A percentile compares a stretch with the other conserved stretches of the same genome.
Conservation (phyloP, 1,140 invertebrate species). For the Medauroidea extradentata region DNA sequence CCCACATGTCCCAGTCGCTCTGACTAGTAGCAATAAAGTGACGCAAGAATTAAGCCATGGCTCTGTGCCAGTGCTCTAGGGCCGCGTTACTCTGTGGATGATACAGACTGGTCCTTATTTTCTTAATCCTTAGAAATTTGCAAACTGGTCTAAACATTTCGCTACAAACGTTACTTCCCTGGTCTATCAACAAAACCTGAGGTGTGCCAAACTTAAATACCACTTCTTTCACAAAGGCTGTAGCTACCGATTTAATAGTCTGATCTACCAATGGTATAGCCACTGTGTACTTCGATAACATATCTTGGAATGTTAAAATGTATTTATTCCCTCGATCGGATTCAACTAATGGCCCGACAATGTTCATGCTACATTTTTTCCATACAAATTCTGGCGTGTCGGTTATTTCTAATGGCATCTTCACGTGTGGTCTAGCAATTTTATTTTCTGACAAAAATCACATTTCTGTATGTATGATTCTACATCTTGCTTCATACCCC, state of each 20-base stretch:
- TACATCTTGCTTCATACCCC: slow-evolving; percentile 4
- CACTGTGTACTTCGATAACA: slow-evolving; percentile 5
- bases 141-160: slow-evolving; percentile 25
- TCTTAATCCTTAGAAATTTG: slow-evolving; percentile 27
- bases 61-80: slow-evolving; percentile 32
- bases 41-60: slow-evolving; percentile 34
- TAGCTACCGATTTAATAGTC: background rate
- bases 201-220: background rate
- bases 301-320: slow-evolving; percentile 9
- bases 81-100: slow-evolving; percentile 36
- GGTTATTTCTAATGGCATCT: slow-evolving; percentile 6
- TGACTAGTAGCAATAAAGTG: slow-evolving; percentile 26
- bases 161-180: background rate
- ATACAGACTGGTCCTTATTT: slow-evolving; percentile 30
- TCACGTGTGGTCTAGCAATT: background rate
- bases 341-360: slow-evolving; percentile 10
- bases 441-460: slow-evolving; percentile 14
- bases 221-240: background rate
- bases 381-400: background rate
- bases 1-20: slow-evolving; percentile 31
- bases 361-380: slow-evolving; percentile 2
- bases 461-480: background rate
- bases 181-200: background rate
- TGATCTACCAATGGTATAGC: slow-evolving; percentile 1
- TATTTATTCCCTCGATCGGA: slow-evolving; percentile 2